Evolutionary conservation across 2,113 vertebrate species (phyloP).

Genomic region (Aegithalos caudatus): DNA sequence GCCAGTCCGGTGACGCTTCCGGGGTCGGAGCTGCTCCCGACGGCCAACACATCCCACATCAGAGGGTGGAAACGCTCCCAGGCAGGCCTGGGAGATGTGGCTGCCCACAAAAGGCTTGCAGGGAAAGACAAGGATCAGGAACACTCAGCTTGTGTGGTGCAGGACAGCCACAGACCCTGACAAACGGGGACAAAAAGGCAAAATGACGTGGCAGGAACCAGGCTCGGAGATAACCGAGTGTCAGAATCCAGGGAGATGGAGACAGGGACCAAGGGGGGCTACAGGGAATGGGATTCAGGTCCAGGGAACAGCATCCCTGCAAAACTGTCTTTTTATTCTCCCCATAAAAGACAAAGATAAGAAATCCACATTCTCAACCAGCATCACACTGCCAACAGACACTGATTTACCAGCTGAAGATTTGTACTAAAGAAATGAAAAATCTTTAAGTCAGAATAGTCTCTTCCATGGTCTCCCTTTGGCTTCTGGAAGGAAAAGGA

Average conservation of each 20-base stretch:
- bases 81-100: background rate
- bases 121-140: background rate
- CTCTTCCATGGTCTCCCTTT: background rate
- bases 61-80: background rate
- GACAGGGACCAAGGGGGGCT: background rate
- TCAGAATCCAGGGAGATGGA: background rate
- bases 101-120: background rate
- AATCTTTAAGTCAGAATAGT: background rate
- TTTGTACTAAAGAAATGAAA: background rate
- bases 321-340: background rate
- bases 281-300: background rate
- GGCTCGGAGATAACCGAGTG: fast-evolving
- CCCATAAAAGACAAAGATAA: background rate
- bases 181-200: background rate
- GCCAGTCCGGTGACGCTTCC: constrained; percentile 25
- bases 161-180: background rate
- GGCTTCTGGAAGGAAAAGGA: background rate
- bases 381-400: background rate
- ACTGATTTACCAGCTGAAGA: background rate
- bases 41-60: background rate
- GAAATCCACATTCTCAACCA: background rate
- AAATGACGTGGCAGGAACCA: background rate
- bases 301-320: background rate
- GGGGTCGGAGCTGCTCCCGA: background rate
- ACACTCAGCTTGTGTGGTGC: background rate